Evolutionary conservation across 1,140 invertebrate genomes (phyloP).

Genomic region (Temnothorax curvispinosus): DNA sequence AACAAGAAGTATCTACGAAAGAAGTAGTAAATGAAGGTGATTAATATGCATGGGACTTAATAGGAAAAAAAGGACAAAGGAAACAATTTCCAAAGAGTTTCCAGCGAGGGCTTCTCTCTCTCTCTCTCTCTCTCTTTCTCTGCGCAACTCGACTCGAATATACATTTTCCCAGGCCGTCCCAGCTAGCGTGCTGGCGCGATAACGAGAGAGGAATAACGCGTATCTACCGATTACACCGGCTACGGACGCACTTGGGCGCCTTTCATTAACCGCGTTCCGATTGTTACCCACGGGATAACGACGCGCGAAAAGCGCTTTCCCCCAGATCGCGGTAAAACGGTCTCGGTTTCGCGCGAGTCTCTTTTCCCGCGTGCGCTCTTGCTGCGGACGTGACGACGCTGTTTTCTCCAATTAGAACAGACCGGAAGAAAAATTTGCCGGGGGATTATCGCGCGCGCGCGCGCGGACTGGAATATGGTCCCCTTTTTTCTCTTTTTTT

Average conservation of each 20-base stretch:
- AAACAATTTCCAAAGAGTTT: slow-evolving; percentile 52
- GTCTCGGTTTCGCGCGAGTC: background rate
- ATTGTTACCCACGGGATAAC: slow-evolving; percentile 40
- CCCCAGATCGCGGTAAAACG: background rate
- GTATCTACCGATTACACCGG: slow-evolving; percentile 42
- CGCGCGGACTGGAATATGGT: background rate
- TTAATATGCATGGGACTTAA: slow-evolving; percentile 60
- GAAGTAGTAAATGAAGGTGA: slow-evolving; percentile 58
- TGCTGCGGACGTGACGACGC: background rate
- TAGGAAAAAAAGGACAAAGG: slow-evolving; percentile 31
- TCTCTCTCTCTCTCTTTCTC: background rate
- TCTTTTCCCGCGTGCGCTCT: background rate
- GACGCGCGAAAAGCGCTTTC: slow-evolving; percentile 38
- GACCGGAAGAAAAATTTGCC: slow-evolving; percentile 6
- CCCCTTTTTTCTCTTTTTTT: background rate
- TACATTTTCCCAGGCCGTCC: background rate
- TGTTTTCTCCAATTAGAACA: slow-evolving; percentile 36
- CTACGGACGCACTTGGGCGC: slow-evolving; percentile 37
- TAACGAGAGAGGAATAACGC: slow-evolving; percentile 43
- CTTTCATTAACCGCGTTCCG: slow-evolving; percentile 51
- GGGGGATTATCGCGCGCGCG: background rate
- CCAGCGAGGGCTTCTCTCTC: background rate
- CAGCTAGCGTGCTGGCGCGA: background rate
- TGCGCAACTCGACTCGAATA: slow-evolving; percentile 10
- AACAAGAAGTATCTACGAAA: slow-evolving; percentile 45